phyloP scores from a whole-genome alignment of 1,140 invertebrate species.

The Pygmarrhopalites habei region DNA sequence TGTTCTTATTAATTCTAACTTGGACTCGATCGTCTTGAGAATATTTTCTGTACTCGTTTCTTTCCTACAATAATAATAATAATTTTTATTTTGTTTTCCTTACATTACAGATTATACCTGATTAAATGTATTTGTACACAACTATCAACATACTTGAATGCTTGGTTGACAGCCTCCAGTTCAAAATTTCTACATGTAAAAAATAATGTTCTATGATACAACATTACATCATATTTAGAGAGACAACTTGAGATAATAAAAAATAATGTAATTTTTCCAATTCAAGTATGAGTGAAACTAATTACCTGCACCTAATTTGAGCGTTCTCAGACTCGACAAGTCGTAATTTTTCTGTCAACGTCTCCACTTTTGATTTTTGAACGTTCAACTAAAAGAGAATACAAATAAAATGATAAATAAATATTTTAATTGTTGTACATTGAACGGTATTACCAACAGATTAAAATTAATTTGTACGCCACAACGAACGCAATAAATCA shows the following conservation, averaged over 20 bases:
- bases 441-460: no score
- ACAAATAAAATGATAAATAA: not conserved
- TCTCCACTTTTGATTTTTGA: slow-evolving; percentile 5
- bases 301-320: no score
- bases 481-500: no score
- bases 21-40: slow-evolving; percentile 6
- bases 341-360: slow-evolving; percentile 2
- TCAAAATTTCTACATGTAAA: no score
- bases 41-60: not conserved
- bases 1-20: not conserved
- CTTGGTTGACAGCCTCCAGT: no score
- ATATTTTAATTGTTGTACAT: not conserved
- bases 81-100: no score
- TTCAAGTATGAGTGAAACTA: no score
- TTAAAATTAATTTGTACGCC: no score
- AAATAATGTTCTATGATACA: no score
- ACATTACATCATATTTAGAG: no score
- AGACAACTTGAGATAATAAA: no score
- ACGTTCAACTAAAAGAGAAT: slow-evolving; percentile 5
- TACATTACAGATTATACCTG: not conserved
- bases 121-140: not conserved
- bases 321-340: slow-evolving; percentile 1
- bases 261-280: no score
- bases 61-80: slow-evolving; percentile 7
- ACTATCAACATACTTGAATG: not conserved